Base-by-base conservation (phyloP, 2,888 invertebrate species). In the Tinea trinotella region DNA sequence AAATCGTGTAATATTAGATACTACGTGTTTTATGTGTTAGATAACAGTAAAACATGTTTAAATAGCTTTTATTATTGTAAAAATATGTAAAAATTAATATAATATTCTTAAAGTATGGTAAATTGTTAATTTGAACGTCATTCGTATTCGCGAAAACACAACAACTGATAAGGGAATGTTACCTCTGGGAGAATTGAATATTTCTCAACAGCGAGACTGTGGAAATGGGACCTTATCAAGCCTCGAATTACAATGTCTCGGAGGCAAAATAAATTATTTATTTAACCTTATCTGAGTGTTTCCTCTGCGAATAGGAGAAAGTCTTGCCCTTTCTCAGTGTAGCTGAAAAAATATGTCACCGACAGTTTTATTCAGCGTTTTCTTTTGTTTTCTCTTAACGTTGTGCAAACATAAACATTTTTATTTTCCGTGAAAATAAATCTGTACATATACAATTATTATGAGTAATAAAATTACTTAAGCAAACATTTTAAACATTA, bases 221-320 rank as follows among this genome's bases (percentile, higher is more conserved):
- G 56, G 40, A 58, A 55, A 58, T 61, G 59, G 57, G 59, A 62
- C 64, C 62, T 73, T 73, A 73, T 72, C 69, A 65, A 59, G 54
- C 57, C 59, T 59, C 59, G 64, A 70, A 68, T 70, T 68, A 68
- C 64, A 66, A 67, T 69, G 64, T 65, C 68, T 65, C 63, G 64
- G 65, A 66, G 66, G 63, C 60, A 60, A 65, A 63, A 67, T 71
- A 70, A 67, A 71, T 70, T 36, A 53, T 53, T 53, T 53, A 53
- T 53, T 53, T 40, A 17, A 40, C 53, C 40, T 53, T 53, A 53
- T 53, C 53, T 53, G 12, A 35, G 22, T 18, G 53, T 24, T 50
- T 35, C 35, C 35, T 50, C 19, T 17, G 15, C 24, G 17, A 34
- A 34, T 15, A 15, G 46, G 46, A 46, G 46, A 46, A 19, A 46